Evolutionary conservation across 2,113 vertebrate genomes (phyloP), one percentile per base, ranked within the genome.

Genomic region (Pelecanoides urinatrix): DNA sequence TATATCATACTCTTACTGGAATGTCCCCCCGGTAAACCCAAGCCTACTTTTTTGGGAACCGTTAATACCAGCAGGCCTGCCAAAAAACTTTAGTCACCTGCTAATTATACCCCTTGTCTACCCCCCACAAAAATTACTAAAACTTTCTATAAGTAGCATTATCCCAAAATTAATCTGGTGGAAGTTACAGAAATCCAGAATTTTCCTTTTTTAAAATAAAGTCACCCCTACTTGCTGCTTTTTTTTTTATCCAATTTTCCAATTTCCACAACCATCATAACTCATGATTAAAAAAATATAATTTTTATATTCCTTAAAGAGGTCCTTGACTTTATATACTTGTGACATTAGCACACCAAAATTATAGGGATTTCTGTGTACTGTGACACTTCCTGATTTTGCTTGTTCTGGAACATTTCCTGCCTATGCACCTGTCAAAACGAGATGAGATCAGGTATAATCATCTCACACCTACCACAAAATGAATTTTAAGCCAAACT

Each of bases 61-160:
- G 27, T 90, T 79, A 94, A 96, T 88, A 53, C 70, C 87, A 75
- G 25, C 7, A 45, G 53, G 45, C 44, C 70, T 92, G 96, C 96
- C 96, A 96, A 95, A 95, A 92, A 88, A 22, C 34, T 73, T 82
- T 7, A 90, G 85, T 90, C 78, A 88, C 63, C 85, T 94, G 20
- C 74, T 76, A 76, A 55, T 62, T 76, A 47, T 17, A 90, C 9
- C 62, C 42, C 76, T 52, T 67, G 30, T 17, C 29, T 30, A 52
- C 1, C 16, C 18, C 29, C 23, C 5, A 40, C 44, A 40, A 63
- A 68, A 86, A 67, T 12, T 42, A 75, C 16, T 63, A 34, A 59
- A 89, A 38, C 18, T 77, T 77, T 44, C 52, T 62, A 2, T 14
- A 18, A 23, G 66, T 10, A 52, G 29, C 27, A 58, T 66, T 68